Base-by-base conservation (phyloP, 2,113 vertebrate species). In the Rhinopomastus cyanomelas region DNA sequence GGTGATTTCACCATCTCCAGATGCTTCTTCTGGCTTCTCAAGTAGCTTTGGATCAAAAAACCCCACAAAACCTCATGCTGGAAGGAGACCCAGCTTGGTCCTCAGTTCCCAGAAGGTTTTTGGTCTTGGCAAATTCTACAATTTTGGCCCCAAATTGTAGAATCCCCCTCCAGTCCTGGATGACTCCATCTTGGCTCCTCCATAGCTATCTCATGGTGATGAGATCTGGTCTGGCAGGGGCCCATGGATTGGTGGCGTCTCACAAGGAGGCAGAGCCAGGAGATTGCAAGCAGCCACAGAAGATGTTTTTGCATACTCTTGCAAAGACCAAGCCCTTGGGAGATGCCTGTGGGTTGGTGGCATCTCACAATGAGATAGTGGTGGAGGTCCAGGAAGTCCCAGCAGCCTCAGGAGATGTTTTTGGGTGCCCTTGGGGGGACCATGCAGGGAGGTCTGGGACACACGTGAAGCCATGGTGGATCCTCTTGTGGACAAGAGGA, bases 201-300 rank as follows among this genome's bases (percentile, higher is more conserved):
- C 62, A 5, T 4, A 2, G 1, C 17, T 19, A 11, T 8, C 11
- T 37, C 6, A 1, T 1, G 5, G 51, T 5, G 36, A 2, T 29
- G 42, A n/a, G 51, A 55, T 36, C 15, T 1, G 5, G 8, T 22
- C 65, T 21, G 61, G 83, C 34, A 8, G 53, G 36, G 16, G 6
- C 7, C 6, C 2, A 5, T 26, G 42, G 26, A 64, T 37, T 5
- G 6, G 20, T 9, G 4, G 22, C 32, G 27, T 22, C 25, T 44
- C 30, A 30, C 30, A 1, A 5, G 37, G 55, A 37, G 42, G 46
- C 25, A 16, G 26, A 42, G 64, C 64, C 44, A 18, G 12, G 30
- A 66, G 30, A 42, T 32, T 20, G 17, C 46, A 48, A n/a, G 46
- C 46, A 48, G 46, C 46, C 65, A 11, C 12, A 13, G 57, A 22